Conservation (phyloP, 2,797 vertebrate genomes). For the Siniperca scherzeri region DNA sequence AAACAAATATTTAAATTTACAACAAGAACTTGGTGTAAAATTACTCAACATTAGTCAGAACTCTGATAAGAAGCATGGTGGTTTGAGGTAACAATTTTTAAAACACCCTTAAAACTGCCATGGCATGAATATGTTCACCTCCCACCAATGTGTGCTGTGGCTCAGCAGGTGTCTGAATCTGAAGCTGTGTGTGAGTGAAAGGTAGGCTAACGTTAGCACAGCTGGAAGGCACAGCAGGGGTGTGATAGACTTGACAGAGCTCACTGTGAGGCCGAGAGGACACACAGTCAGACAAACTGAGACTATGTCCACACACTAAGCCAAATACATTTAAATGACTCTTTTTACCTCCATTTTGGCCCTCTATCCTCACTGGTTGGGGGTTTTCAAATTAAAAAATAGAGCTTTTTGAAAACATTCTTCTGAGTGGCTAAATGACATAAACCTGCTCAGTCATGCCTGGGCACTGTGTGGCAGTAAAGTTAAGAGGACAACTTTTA, state of each 20-base stretch:
- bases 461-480: background rate
- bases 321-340: background rate
- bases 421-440: background rate
- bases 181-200: slow-evolving; percentile 16
- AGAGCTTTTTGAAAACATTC: background rate
- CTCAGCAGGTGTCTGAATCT: slow-evolving; percentile 46
- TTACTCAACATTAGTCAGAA: background rate
- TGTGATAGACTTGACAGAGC: slow-evolving; percentile 12
- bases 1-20: background rate
- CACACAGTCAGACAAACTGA: background rate
- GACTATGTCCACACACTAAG: background rate
- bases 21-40: background rate
- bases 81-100: background rate
- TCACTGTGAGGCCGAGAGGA: background rate
- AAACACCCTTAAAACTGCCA: slow-evolving; percentile 24
- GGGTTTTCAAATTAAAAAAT: background rate
- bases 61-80: background rate
- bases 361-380: background rate
- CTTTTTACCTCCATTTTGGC: rapidly evolving
- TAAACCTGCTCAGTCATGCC: background rate
- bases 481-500: background rate
- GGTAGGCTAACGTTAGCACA: slow-evolving; percentile 42
- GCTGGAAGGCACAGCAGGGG: slow-evolving; percentile 48
- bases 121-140: slow-evolving; percentile 30
- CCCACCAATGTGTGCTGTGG: background rate